Conservation (phyloP, 2,113 vertebrate species). For the Hemiscyllium ocellatum region DNA sequence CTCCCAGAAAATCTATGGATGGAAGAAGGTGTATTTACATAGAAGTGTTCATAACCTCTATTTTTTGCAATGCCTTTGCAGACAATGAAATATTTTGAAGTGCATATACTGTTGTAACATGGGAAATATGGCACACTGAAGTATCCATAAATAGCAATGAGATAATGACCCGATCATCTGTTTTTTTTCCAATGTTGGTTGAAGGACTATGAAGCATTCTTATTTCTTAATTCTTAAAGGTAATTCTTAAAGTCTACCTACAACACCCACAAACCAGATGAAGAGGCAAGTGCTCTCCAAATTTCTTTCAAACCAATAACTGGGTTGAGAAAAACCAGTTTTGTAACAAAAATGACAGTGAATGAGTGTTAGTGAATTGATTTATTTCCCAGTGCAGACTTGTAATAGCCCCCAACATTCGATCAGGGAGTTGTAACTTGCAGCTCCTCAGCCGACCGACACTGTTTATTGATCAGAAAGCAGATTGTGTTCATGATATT, state of each 20-base stretch:
- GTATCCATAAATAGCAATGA: not conserved
- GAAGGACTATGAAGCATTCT: not conserved
- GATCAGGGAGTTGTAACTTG: conserved; percentile 55
- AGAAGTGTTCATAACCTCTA: not conserved
- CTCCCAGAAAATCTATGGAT: not conserved
- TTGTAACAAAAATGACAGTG: conserved; percentile 1
- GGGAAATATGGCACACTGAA: not conserved
- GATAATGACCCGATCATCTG: not conserved
- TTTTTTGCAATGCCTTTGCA: not conserved
- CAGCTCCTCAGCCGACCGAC: conserved; percentile 52
- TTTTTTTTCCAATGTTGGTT: not conserved
- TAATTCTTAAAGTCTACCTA: not conserved
- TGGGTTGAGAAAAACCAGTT: not conserved
- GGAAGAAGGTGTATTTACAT: not conserved
- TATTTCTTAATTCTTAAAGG: not conserved
- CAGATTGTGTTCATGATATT: conserved; percentile 50
- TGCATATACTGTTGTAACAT: not conserved
- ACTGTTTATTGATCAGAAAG: conserved; percentile 56
- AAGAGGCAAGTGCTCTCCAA: not conserved
- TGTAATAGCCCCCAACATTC: conserved; percentile 46
- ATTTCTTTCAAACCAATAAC: not conserved
- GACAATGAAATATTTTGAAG: not conserved
- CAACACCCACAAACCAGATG: not conserved
- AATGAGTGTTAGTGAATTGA: conserved; percentile 50
- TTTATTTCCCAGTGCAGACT: conserved; percentile 47